Base-by-base conservation (phyloP, 2,888 invertebrate genomes). In the Torymus auratus region DNA sequence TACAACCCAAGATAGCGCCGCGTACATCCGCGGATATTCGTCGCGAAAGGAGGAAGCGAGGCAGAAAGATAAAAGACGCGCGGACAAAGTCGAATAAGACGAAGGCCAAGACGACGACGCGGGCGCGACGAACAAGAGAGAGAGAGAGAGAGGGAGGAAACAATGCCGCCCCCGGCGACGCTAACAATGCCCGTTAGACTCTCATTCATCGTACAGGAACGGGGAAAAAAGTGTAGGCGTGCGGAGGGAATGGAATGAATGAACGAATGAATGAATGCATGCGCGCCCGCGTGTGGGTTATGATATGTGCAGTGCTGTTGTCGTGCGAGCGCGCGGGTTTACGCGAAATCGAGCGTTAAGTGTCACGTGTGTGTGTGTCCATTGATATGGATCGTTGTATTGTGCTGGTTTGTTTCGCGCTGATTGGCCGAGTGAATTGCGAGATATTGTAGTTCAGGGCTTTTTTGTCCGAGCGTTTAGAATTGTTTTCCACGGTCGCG, bases 121-220 rank as follows among this genome's bases (percentile, higher is more conserved):
- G 41, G 41, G 7, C 7, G 7, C 41, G 41, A 41, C 41, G n/a
- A 7, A 41, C 7, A 41, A 5, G 5, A 5, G 20, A 28, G 5
- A 5, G 28, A 28, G 28, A 28, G 28, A 28, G 28, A 41, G 41
- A 41, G 7, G 7, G 41, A 41, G 41, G 41, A 41, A 41, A 41
- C 64, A 81, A 75, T 79, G 75, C 81, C 75, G 81, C 17, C 78
- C 69, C 68, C 75, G 80, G 83, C 81, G 72, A 69, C 80, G 84
- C 81, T 83, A 85, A 86, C 86, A 85, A 86, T 85, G 83, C 81
- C 83, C 79, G 83, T 84, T 84, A 85, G 83, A 83, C 78, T 80
- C 78, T 80, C 83, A 81, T 84, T 85, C 84, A 81, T 83, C 80
- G 53, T 41, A 41, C 14, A 53, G n/a, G 13, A 11, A 15, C 2